A percentile compares a stretch with the other conserved stretches of the same genome.
phyloP scores from a whole-genome alignment of 2,113 vertebrate genomes.

The human (Homo sapiens) region GRCh38 chr6:154244001-154244500 shows the following conservation, averaged over 20 bases:
- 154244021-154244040: background rate
- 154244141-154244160: background rate
- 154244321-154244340: background rate
- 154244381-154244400: no score
- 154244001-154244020: background rate
- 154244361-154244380: background rate
- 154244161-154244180: background rate
- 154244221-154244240: conserved; percentile 22
- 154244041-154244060: background rate
- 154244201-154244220: background rate
- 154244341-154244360: background rate
- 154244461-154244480: background rate
- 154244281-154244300: background rate
- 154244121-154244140: background rate
- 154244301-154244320: background rate
- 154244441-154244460: background rate
- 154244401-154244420: background rate
- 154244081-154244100: background rate
- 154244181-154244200: conserved; percentile 40
- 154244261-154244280: conserved; percentile 34
- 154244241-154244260: background rate
- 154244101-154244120: background rate
- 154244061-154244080: background rate
- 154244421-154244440: background rate
- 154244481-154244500: background rate